Percentiles rank a stretch among this genome's conserved stretches.
Evolutionary conservation across 92 coral and sea anemone species (phyloP).

Genomic region (Palythoa grandiflora): DNA sequence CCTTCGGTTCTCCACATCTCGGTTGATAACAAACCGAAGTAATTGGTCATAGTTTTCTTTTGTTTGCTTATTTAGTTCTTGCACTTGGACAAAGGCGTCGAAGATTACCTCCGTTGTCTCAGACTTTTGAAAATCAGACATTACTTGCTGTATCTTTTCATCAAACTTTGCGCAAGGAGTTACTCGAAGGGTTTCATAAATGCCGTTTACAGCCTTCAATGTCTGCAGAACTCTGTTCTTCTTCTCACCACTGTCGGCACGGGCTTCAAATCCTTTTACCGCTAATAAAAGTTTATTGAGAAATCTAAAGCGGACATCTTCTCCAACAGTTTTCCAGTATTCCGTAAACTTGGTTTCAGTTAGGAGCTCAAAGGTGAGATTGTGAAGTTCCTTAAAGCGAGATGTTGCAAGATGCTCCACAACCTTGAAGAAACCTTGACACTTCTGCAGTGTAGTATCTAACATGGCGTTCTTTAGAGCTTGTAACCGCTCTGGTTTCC

Average conservation of each 20-base stretch:
- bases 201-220: neutral
- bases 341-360: too few relatives aligned
- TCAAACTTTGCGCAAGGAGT: neutral
- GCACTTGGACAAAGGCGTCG: constrained; percentile 22
- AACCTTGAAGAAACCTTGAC: too few relatives aligned
- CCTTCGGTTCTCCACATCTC: neutral
- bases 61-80: neutral
- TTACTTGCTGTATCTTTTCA: neutral
- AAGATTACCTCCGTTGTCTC: constrained; percentile 8
- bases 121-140: neutral
- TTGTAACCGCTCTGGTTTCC: constrained; percentile 2
- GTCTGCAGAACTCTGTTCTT: neutral
- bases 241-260: neutral
- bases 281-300: neutral
- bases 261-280: neutral
- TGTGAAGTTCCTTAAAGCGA: constrained; percentile 17
- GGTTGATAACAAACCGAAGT: constrained; percentile 14
- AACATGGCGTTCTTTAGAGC: too few relatives aligned
- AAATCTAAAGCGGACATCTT: too few relatives aligned
- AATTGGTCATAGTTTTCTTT: constrained; percentile 13
- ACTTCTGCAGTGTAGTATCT: too few relatives aligned
- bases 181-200: constrained; percentile 9
- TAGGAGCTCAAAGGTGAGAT: neutral
- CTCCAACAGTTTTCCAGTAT: too few relatives aligned
- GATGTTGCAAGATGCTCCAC: constrained; percentile 17